phyloP scores from a whole-genome alignment of 2,113 vertebrate species.

The Saimiri boliviensis region DNA sequence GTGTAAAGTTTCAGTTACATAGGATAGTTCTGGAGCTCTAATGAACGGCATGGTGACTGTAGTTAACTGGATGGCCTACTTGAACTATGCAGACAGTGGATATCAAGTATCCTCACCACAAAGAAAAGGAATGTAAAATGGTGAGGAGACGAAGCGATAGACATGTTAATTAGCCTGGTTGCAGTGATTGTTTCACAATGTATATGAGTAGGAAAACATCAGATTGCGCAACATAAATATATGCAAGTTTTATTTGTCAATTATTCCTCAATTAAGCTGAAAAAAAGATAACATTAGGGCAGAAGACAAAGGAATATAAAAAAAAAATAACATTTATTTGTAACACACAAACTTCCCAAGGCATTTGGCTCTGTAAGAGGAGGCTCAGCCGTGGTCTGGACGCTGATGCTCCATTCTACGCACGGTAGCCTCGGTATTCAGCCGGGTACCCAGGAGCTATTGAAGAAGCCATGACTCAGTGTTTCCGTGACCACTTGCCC shows the following conservation, averaged over 20 bases:
- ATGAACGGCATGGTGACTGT: background rate
- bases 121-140: background rate
- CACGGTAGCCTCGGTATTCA: too few species aligned
- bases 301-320: background rate
- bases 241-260: conserved; percentile 47
- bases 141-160: background rate
- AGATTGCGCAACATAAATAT: background rate
- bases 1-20: background rate
- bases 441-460: fast-evolving
- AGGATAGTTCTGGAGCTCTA: background rate
- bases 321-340: too few species aligned
- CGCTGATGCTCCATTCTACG: fast-evolving
- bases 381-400: background rate
- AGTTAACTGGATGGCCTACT: background rate
- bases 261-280: conserved; percentile 14
- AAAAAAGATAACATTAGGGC: background rate
- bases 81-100: background rate
- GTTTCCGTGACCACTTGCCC: background rate
- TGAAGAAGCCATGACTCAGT: background rate
- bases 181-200: background rate
- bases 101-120: background rate
- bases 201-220: background rate
- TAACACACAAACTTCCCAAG: background rate
- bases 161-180: conserved; percentile 43
- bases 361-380: background rate